Conservation (phyloP, 2,888 invertebrate genomes). For the Hybos culiciformis region DNA sequence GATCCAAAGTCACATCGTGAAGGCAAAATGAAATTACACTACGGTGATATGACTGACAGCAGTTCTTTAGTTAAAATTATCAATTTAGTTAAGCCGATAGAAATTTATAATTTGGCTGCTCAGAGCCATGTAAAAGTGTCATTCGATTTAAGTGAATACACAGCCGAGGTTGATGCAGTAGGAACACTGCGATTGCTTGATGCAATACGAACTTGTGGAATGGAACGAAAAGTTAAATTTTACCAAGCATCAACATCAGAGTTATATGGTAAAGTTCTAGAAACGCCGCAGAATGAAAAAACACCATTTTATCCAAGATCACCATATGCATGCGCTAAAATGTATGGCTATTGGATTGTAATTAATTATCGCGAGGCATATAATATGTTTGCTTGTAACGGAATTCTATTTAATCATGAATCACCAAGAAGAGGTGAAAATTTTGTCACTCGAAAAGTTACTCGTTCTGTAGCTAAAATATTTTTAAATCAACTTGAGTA, state of each 20-base stretch:
- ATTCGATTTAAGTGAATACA: conserved; percentile 97
- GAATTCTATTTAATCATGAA: conserved; percentile 93
- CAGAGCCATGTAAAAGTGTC: conserved; percentile 99
- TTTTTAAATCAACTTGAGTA: conserved; percentile 69
- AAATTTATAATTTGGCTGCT: conserved; percentile 96
- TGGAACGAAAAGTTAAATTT: conserved; percentile 68
- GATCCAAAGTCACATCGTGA: conserved; percentile 81
- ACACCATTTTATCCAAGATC: conserved; percentile 95
- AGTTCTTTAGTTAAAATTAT: conserved; percentile 85
- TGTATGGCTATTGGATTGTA: conserved; percentile 93
- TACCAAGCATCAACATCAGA: conserved; percentile 97
- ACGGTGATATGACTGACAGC: conserved; percentile 97
- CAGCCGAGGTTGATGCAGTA: conserved; percentile 94
- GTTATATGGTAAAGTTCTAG: conserved; percentile 82
- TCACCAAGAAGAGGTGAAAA: conserved; percentile 92
- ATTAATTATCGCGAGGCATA: conserved; percentile 93
- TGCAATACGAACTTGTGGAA: conserved; percentile 77
- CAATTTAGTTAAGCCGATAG: conserved; percentile 52
- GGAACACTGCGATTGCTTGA: conserved; percentile 83
- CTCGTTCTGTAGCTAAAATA: conserved; percentile 94
- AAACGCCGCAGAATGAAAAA: conserved; percentile 85
- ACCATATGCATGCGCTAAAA: conserved; percentile 91
- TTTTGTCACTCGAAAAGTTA: conserved; percentile 97
- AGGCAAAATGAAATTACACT: conserved; percentile 85
- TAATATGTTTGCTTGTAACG: conserved; percentile 89